Evolutionary conservation across 2,797 vertebrate genomes (phyloP).

Genomic region (Prionace glauca): DNA sequence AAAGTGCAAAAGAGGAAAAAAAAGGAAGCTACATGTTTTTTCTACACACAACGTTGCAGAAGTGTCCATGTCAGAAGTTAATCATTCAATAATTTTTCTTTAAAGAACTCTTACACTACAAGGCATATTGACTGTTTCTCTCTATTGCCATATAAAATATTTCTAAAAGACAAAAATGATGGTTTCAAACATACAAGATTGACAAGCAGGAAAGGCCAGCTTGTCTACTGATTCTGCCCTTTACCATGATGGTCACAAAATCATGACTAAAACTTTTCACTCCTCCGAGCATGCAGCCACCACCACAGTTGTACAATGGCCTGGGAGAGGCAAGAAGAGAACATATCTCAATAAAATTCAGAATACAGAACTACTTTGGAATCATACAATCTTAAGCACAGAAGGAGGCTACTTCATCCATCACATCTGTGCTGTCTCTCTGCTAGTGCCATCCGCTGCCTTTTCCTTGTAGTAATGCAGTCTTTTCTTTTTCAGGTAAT

Average conservation of each 20-base stretch:
- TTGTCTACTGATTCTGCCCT: not conserved
- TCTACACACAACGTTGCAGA: not conserved
- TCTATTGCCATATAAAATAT: not conserved
- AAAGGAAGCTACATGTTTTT: not conserved
- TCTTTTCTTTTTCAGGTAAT: not conserved
- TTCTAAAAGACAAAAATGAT: not conserved
- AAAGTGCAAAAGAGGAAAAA: not conserved
- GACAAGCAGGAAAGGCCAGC: not conserved
- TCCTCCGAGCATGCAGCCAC: not conserved
- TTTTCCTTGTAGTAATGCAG: not conserved
- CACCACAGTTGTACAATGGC: not conserved
- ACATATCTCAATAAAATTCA: not conserved
- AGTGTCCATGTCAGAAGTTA: not conserved
- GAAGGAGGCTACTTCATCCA: not conserved
- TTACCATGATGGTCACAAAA: not conserved
- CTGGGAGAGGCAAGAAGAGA: not conserved
- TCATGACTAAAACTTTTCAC: not conserved
- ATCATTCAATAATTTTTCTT: not conserved
- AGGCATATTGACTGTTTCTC: not conserved
- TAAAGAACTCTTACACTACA: not conserved
- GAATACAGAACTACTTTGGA: not conserved
- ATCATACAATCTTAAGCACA: not conserved
- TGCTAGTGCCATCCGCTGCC: no score
- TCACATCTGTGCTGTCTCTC: not conserved
- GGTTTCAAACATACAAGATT: not conserved